These are phyloP conservation scores for Microtus pennsylvanicus DNA, from an alignment of 2,113 vertebrate species.

Conservation along the genomic window DNA sequence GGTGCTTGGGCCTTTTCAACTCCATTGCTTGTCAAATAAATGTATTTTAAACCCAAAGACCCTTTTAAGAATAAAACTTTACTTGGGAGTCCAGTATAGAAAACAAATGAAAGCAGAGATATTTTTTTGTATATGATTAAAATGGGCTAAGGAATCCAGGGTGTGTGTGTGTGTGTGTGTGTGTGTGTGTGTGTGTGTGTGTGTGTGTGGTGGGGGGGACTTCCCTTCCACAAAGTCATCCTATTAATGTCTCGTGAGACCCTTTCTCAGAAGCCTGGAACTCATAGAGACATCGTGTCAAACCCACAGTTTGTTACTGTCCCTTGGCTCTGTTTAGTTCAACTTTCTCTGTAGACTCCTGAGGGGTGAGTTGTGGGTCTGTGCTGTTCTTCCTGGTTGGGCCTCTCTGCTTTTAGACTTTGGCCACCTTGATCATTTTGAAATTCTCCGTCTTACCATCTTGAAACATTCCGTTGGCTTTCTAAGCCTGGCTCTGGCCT, in stretches of 20 bases:
- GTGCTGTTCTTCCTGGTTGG: neutral
- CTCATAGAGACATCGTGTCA: neutral
- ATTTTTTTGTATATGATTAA: neutral
- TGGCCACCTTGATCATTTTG: conserved; percentile 40
- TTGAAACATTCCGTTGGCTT: conserved; percentile 47
- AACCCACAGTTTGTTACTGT: neutral
- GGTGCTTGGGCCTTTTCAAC: neutral
- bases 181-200: neutral
- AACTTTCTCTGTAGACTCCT: neutral
- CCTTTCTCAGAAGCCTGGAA: neutral
- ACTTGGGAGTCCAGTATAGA: neutral
- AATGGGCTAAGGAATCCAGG: neutral
- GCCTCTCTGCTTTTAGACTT: neutral
- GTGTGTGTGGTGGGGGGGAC: too few species aligned
- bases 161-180: neutral
- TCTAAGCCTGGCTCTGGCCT: conserved; percentile 19
- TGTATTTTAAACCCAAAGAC: conserved; percentile 16
- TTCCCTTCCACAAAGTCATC: neutral
- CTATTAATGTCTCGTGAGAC: neutral
- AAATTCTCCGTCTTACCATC: conserved; percentile 52
- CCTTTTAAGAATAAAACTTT: conserved; percentile 37
- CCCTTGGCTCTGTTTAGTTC: neutral
- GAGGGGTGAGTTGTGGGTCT: neutral
- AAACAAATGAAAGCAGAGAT: neutral
- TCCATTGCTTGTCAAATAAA: neutral